phyloP scores from a whole-genome alignment of 2,113 vertebrate genomes.

The human region DNA sequence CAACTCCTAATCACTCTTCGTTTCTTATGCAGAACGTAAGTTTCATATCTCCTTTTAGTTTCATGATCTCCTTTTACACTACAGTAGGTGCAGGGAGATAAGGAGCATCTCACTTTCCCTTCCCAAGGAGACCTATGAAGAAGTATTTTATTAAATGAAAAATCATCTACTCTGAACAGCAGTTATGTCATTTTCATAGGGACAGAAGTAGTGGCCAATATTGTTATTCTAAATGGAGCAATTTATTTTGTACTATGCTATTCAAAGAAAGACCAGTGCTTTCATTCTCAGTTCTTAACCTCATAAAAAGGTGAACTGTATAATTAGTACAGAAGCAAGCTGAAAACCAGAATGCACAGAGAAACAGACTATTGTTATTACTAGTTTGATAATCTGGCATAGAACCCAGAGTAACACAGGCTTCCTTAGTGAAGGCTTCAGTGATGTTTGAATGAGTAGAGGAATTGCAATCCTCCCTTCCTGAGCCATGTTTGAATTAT shows the following conservation, averaged over 20 bases:
- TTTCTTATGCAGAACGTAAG: neutral
- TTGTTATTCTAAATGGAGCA: neutral
- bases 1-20: neutral
- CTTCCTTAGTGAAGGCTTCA: neutral
- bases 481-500: neutral
- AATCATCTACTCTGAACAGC: neutral
- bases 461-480: neutral
- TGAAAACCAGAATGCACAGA: neutral
- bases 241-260: neutral
- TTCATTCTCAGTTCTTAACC: neutral
- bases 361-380: neutral
- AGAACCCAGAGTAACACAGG: neutral
- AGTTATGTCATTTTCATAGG: neutral
- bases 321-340: neutral
- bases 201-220: neutral
- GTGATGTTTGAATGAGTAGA: neutral
- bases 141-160: neutral
- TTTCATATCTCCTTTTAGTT: neutral
- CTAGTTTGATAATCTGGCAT: neutral
- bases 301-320: neutral
- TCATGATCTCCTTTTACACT: neutral
- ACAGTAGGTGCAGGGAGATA: neutral
- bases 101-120: neutral
- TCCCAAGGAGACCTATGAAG: neutral
- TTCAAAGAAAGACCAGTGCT: neutral